Conservation (phyloP, 2,888 invertebrate species). For the Ophioninae sp. region DNA sequence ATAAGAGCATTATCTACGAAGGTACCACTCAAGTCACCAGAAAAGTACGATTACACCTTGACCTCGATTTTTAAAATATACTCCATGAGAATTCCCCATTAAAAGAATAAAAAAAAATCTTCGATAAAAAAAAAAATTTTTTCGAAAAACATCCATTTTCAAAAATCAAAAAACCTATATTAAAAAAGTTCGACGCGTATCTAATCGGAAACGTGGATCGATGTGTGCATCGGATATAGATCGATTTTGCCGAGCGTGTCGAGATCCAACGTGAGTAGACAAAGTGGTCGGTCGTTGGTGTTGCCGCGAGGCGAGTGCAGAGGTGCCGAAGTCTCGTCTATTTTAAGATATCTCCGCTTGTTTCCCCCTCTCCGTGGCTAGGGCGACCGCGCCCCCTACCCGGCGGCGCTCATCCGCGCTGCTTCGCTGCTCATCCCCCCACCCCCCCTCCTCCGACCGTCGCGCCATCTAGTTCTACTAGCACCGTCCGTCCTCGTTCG, state of each 20-base stretch:
- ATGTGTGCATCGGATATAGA: conserved; percentile 24
- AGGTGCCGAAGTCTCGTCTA: conserved; percentile 62
- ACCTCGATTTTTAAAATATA: too few species aligned
- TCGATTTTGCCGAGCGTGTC: conserved; percentile 9
- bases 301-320: conserved; percentile 55
- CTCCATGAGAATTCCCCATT: too few species aligned
- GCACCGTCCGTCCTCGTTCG: background rate
- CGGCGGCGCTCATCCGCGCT: too few species aligned
- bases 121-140: too few species aligned
- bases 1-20: too few species aligned
- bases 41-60: too few species aligned
- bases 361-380: background rate
- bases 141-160: too few species aligned
- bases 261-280: conserved; percentile 23
- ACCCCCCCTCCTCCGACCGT: background rate
- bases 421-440: background rate
- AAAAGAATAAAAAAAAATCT: too few species aligned
- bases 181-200: background rate
- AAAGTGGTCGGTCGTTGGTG: conserved; percentile 40
- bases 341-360: conserved; percentile 53
- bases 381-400: background rate
- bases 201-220: background rate
- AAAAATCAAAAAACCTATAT: too few species aligned
- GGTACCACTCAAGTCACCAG: too few species aligned
- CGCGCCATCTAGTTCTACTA: too few species aligned